These are phyloP conservation scores for Athene cunicularia DNA, from an alignment of 2,113 vertebrate genomes.

Conservation along the genomic window DNA sequence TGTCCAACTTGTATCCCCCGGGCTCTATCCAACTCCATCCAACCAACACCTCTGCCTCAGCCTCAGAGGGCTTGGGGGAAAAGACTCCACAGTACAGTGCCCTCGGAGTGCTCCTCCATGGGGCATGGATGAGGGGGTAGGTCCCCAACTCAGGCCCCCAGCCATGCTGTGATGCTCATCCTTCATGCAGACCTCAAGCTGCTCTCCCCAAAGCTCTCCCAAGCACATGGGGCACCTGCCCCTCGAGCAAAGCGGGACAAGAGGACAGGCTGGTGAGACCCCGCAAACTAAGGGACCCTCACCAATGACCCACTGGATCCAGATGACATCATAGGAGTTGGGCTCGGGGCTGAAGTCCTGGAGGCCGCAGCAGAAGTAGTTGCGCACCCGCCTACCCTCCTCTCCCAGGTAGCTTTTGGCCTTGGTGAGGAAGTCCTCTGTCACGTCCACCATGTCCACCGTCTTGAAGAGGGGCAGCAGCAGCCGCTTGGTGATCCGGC, in stretches of 20 bases:
- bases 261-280: not conserved
- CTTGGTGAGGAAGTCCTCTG: conserved; percentile 90
- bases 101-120: not conserved
- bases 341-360: conserved; percentile 91
- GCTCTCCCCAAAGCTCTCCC: not conserved
- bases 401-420: conserved; percentile 90
- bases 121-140: not conserved
- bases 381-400: conserved; percentile 85
- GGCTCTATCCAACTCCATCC: not conserved
- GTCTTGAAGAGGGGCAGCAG: conserved; percentile 89
- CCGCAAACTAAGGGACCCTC: not conserved
- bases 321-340: conserved; percentile 91
- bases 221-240: accelerated
- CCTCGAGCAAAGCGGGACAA: accelerated
- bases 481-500: conserved; percentile 92
- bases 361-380: conserved; percentile 91
- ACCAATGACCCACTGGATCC: conserved; percentile 99
- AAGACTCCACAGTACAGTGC: not conserved
- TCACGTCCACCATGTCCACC: conserved; percentile 96
- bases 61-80: not conserved
- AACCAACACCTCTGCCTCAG: not conserved
- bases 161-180: not conserved
- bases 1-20: not conserved
- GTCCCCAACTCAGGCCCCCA: not conserved
- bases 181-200: not conserved